Percentiles rank a stretch among this genome's conserved stretches.
Conservation (phyloP, 2,113 vertebrate species). For the Paramisgurnus dabryanus region DNA sequence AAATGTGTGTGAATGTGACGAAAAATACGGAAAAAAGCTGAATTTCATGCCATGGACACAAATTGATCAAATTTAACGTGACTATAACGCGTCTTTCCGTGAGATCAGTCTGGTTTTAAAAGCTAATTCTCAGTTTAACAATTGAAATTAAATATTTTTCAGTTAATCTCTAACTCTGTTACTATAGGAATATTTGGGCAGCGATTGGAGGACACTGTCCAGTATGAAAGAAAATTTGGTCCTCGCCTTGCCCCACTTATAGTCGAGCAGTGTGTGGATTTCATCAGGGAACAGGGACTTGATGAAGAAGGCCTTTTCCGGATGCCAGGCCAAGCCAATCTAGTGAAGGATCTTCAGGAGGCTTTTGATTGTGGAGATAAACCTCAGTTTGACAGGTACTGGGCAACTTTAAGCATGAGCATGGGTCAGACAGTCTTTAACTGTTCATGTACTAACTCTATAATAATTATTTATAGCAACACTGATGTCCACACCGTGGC, state of each 20-base stretch:
- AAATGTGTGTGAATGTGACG: no score
- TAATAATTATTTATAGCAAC: conserved; percentile 73
- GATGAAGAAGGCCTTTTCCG: conserved; percentile 93
- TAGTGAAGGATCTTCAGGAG: conserved; percentile 93
- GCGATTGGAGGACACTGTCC: conserved; percentile 88
- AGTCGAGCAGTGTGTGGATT: conserved; percentile 96
- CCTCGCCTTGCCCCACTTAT: conserved; percentile 85
- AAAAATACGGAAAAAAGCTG: no score
- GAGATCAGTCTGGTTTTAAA: no score
- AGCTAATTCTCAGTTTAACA: no score
- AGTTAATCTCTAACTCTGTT: no score
- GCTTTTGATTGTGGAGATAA: conserved; percentile 94
- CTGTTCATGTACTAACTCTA: not conserved
- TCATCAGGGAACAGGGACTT: conserved; percentile 88
- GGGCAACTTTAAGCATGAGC: not conserved
- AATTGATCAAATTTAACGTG: no score
- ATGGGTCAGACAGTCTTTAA: no score
- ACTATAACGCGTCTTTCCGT: no score
- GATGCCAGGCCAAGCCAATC: conserved; percentile 93
- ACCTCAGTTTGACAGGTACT: conserved; percentile 89
- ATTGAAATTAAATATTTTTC: no score
- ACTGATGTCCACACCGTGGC: conserved; percentile 97
- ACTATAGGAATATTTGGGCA: conserved; percentile 90
- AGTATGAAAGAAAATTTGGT: conserved; percentile 85
- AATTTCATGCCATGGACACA: no score